These are phyloP conservation scores for Dicyrtoma fusca DNA, from an alignment of 2,888 invertebrate species.

Conservation along the genomic window DNA sequence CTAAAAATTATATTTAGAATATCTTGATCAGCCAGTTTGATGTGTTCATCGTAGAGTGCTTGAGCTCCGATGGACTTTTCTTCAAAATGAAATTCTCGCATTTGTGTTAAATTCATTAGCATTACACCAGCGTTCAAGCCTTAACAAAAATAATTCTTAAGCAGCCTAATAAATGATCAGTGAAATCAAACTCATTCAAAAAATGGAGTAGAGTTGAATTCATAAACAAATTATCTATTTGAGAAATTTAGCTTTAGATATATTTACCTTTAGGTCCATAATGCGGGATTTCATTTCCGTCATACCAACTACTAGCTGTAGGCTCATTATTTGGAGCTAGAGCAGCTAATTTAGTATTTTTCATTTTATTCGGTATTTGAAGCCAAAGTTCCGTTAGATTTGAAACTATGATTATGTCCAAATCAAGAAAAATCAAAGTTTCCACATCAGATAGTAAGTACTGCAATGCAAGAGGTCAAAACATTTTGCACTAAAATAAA, in stretches of 20 bases:
- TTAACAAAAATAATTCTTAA: too few species aligned
- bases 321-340: not conserved
- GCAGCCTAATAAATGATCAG: too few species aligned
- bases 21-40: constrained; percentile 97
- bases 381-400: not conserved
- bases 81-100: constrained; percentile 84
- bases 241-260: too few species aligned
- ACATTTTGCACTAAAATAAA: not conserved
- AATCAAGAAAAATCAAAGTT: not conserved
- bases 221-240: too few species aligned
- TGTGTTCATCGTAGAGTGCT: constrained; percentile 78
- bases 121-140: constrained; percentile 91
- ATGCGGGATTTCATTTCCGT: constrained; percentile 59
- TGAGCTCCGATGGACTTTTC: constrained; percentile 82
- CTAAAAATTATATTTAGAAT: constrained; percentile 89
- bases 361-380: not conserved
- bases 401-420: not conserved
- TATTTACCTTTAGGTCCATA: constrained; percentile 17
- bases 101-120: constrained; percentile 86
- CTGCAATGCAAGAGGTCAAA: too few species aligned
- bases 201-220: too few species aligned
- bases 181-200: too few species aligned
- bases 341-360: not conserved
- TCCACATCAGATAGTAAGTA: not conserved
- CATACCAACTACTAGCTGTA: not conserved